Evolutionary conservation across 1,140 invertebrate genomes (phyloP), one percentile per base, ranked within the genome.

Genomic region (Battus philenor): DNA sequence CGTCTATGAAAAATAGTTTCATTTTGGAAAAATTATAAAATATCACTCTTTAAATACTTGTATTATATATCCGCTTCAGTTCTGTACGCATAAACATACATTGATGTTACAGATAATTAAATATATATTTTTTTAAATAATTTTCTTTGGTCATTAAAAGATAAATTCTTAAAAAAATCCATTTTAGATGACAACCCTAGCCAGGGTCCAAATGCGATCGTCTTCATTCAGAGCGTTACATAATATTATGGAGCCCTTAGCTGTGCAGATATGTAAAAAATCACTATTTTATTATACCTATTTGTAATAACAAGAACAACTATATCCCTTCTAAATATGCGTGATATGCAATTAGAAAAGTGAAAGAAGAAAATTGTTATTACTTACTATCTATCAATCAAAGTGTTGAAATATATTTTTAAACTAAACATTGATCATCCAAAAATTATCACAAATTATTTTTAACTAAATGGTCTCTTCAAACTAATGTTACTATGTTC

Each of bases 191-290:
- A 8, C 36, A 13, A 9, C 32, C 32, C 32, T n/a, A 16, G 32
- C 16, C n/a, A 1, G 15, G 15, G 32, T 11, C 10, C 29, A 2
- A 13, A 33, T 8, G 32, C 0, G 8, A 33, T 33, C n/a, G 15
- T 8, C 1, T 2, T 13, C 31, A 13, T 43, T 30, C 18, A 1
- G 0, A 24, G 7, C 26, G 38, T 44, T 29, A 26, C 24, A 30
- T 39, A 26, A 43, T 43, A 39, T 47, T 15, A 50, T 22, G 39
- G 38, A 44, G 44, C 39, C 34, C 32, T 26, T 18, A 39, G 31
- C 50, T 38, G 45, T 46, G 43, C 47, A 51, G 59, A 61, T 62
- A 54, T 62, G 50, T 55, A 29, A 41, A 27, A 12, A 26, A 41
- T 41, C 26, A 29, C 38, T 41, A 41, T 10, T 41, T 29, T 13